Conservation (phyloP, 2,113 vertebrate genomes). For the Nannobrachium achirus region DNA sequence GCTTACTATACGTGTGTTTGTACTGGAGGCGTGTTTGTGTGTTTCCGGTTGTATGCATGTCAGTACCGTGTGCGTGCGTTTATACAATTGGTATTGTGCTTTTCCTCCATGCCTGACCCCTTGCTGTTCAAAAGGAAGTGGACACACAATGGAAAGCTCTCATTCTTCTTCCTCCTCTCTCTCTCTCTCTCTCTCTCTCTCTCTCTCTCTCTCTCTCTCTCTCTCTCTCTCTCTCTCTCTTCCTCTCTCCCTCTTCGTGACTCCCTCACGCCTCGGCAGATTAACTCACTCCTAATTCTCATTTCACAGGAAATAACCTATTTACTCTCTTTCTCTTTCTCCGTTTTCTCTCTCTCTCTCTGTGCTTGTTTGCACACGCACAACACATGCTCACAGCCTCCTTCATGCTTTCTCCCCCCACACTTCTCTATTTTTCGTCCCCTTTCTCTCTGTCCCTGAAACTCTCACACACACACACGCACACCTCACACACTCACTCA, state of each 20-base stretch:
- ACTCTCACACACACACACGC: constrained; percentile 47
- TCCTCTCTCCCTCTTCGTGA: constrained; percentile 40
- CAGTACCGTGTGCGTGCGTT: constrained; percentile 10
- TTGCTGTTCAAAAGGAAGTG: constrained; percentile 69
- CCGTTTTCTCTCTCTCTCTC: constrained; percentile 28
- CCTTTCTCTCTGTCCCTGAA: constrained; percentile 51
- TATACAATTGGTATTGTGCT: constrained; percentile 61
- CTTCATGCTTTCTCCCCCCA: constrained; percentile 3
- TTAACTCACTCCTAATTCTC: constrained; percentile 82
- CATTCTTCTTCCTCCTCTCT: constrained; percentile 13
- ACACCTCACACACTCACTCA: constrained; percentile 17
- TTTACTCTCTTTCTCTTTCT: constrained; percentile 69
- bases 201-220: constrained; percentile 28
- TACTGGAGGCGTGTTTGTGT: constrained; percentile 4
- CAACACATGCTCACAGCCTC: constrained; percentile 31
- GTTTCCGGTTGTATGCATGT: background rate
- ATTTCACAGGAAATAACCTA: constrained; percentile 84
- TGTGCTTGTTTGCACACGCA: constrained; percentile 11
- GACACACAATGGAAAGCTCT: constrained; percentile 64
- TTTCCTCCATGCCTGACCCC: constrained; percentile 68
- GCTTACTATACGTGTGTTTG: constrained; percentile 5
- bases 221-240: constrained; percentile 34
- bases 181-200: constrained; percentile 43
- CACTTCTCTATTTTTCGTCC: constrained; percentile 40
- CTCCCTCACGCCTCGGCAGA: constrained; percentile 66